Percentiles rank a stretch among this genome's conserved stretches.
These are phyloP conservation scores for Chironomus tentans DNA, from an alignment of 2,888 invertebrate species.

Conservation along the genomic window DNA sequence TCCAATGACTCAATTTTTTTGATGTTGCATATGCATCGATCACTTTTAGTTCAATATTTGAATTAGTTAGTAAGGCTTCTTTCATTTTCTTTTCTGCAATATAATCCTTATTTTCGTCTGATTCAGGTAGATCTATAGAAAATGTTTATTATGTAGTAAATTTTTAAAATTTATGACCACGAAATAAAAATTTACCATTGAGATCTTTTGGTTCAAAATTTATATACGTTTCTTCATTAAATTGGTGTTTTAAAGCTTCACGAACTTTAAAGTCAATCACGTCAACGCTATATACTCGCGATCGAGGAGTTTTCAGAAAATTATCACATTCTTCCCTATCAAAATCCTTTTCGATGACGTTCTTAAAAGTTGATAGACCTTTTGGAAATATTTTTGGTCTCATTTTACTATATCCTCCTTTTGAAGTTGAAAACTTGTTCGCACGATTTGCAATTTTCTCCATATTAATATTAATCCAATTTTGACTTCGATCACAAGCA, in stretches of 20 bases:
- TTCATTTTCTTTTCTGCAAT: neutral
- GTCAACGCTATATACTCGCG: neutral
- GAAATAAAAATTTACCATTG: too few species aligned
- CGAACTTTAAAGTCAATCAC: neutral
- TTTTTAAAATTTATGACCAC: too few species aligned
- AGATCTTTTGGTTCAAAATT: too few species aligned
- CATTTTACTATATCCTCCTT: neutral
- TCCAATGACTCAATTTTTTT: neutral
- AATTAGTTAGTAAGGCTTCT: neutral
- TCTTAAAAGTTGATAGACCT: neutral
- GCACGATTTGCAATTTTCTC: neutral
- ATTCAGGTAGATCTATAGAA: neutral
- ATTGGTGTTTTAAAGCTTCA: neutral
- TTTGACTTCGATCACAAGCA: neutral
- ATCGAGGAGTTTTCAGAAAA: neutral
- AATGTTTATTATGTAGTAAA: too few species aligned
- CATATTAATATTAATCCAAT: neutral
- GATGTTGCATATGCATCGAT: neutral
- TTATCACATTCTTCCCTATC: neutral
- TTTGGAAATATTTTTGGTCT: neutral
- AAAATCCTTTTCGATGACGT: neutral
- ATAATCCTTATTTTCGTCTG: neutral
- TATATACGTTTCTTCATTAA: neutral
- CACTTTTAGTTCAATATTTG: neutral
- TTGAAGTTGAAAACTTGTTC: neutral